Evolutionary conservation across 1,140 invertebrate species (phyloP), one percentile per base, ranked within the genome.

Genomic region (Leptonema lineaticorne): DNA sequence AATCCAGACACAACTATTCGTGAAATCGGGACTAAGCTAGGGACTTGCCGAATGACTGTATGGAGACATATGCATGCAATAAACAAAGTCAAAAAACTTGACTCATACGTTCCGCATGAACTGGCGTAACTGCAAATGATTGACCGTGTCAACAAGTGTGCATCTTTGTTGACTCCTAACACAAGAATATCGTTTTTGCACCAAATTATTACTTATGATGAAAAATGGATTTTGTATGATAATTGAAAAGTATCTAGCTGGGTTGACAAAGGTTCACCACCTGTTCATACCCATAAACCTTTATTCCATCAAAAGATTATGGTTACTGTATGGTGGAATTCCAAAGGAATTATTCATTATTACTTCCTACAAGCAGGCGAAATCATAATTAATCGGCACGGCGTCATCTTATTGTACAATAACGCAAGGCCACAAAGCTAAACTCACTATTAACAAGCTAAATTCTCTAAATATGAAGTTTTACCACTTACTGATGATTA

Each of bases 181-280:
- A n/a, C 14, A 48, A n/a, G 14, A 20, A 6, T 14, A n/a, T n/a
- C 45, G 16, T 16, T 20, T 48, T 48, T 48, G 20, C n/a, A n/a
- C 16, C 16, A n/a, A 5, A 16, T 48, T 20, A n/a, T 20, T 7
- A 48, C 20, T 7, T 20, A 16, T 20, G 45, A 16, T 20, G 45
- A 48, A 48, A 48, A 48, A 20, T 48, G 45, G 45, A 48, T 48
- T 16, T n/a, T n/a, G n/a, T n/a, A n/a, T n/a, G n/a, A n/a, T n/a
- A n/a, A n/a, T 48, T 16, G 20, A 7, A 48, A 14, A 20, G 16
- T 6, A 48, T 16, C 20, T 20, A n/a, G 16, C 4, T 48, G 45
- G 45, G 6, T 48, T 5, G 45, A 48, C 16, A 48, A 48, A 20
- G 16, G 16, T 48, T n/a, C n/a, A n/a, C n/a, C n/a, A n/a, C n/a